Evolutionary conservation across 2,113 vertebrate species (phyloP), one percentile per base, ranked within the genome.

Genomic region (Lepus europaeus): DNA sequence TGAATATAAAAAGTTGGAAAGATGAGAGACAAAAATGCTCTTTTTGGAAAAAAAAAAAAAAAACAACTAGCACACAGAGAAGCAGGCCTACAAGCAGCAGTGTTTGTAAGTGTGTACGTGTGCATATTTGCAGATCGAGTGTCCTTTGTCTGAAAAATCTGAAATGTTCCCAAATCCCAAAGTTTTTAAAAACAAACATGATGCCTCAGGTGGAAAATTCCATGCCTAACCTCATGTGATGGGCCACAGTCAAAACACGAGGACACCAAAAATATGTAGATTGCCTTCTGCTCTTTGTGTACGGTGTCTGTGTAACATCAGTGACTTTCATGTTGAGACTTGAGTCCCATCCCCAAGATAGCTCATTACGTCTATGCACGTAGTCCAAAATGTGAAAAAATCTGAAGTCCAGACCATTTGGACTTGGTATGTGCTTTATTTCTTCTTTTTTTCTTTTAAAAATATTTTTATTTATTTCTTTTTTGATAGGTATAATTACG

Each of bases 1-100:
- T 56, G 59, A 59, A 82, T 90, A 76, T 9, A 77, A 93, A 94
- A 72, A 66, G 73, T 20, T 87, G 31, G 70, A 73, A 63, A 87
- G 49, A 85, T 45, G 45, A 92, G 53, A 87, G 39, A 82, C 14
- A 78, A 79, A 79, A 61, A 11, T 81, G 94, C 25, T 93, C 29
- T 45, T 45, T 45, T 45, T 45, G 6, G 39, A 39, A 39, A 39
- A 39, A 39, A 39, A 39, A 39, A 45, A 45, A 66, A 33, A 27
- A 84, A 81, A 72, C 11, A 66, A 87, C 17, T 0, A 7, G 29
- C 87, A 25, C 33, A 76, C 73, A 77, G 51, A 36, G 90, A 84
- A 33, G 84, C 77, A 39, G n/a, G 69, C 70, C 56, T 76, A 23
- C 10, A 68, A 80, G 8, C n/a, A 90, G 36, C 77, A 73, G 66